Conservation (phyloP, 2,113 vertebrate genomes). For the pig (Sus scrofa) region DNA sequence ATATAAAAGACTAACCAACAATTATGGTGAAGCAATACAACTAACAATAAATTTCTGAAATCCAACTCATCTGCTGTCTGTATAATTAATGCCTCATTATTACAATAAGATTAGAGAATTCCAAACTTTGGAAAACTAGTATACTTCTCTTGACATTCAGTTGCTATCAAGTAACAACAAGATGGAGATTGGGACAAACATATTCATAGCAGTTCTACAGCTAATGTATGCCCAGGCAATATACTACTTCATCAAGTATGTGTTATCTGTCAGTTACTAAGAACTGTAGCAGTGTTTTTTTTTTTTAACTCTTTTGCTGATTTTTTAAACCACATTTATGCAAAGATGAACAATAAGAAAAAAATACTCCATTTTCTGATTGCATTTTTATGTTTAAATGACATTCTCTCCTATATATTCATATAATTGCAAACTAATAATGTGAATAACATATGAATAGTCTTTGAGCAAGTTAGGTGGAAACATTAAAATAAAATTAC, state of each 20-base stretch:
- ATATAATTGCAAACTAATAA: conserved; percentile 5
- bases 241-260: conserved; percentile 1
- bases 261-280: conserved; percentile 17
- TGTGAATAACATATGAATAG: conserved; percentile 27
- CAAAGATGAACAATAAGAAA: conserved; percentile 39
- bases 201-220: neutral
- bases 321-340: conserved; percentile 40
- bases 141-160: neutral
- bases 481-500: conserved; percentile 49
- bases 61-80: neutral
- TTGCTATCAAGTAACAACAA: neutral
- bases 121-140: neutral
- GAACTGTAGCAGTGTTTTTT: neutral
- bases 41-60: neutral
- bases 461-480: neutral
- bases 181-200: neutral
- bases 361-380: conserved; percentile 36
- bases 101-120: neutral
- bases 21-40: conserved; percentile 21
- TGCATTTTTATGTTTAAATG: conserved; percentile 28
- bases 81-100: conserved; percentile 5
- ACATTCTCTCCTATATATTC: conserved; percentile 7
- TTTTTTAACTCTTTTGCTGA: neutral
- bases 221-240: neutral
- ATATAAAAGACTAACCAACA: conserved; percentile 22